phyloP scores from a whole-genome alignment of 2,888 invertebrate species.

The Eupithecia centaureata region DNA sequence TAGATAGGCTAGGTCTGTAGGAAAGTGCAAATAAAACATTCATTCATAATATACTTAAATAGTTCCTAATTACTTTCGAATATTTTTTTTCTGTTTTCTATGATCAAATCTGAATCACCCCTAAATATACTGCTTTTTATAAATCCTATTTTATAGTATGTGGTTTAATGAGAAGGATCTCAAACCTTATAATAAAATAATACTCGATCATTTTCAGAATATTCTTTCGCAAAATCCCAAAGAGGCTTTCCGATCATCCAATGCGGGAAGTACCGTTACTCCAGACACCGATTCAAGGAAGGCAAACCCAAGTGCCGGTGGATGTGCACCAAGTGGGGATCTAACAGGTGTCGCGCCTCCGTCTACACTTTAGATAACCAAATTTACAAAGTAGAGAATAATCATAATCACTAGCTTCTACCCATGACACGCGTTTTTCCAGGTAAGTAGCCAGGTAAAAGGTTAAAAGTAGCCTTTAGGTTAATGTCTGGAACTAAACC shows the following conservation, averaged over 20 bases:
- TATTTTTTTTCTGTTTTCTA: background rate
- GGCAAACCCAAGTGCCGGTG: conserved; percentile 20
- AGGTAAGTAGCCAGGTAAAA: no score
- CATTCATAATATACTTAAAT: no score
- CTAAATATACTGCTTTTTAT: background rate
- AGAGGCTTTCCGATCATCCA: conserved; percentile 23
- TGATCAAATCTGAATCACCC: background rate
- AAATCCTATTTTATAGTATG: no score
- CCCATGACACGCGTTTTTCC: background rate
- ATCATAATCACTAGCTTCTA: background rate
- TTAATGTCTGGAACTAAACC: background rate
- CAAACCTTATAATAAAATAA: background rate
- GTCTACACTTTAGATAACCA: background rate
- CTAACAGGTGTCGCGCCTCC: background rate
- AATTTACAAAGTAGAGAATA: background rate
- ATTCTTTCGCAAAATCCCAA: conserved; percentile 10
- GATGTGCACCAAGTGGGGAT: background rate
- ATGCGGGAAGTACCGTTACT: conserved; percentile 23
- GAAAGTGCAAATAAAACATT: background rate
- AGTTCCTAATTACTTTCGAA: no score
- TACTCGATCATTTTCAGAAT: background rate
- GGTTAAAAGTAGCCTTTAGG: background rate
- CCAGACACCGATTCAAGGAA: conserved; percentile 23
- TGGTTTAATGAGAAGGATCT: background rate
- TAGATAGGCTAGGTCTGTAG: background rate